Base-by-base conservation (phyloP, 1,140 invertebrate species). In the Papilio xuthus region DNA sequence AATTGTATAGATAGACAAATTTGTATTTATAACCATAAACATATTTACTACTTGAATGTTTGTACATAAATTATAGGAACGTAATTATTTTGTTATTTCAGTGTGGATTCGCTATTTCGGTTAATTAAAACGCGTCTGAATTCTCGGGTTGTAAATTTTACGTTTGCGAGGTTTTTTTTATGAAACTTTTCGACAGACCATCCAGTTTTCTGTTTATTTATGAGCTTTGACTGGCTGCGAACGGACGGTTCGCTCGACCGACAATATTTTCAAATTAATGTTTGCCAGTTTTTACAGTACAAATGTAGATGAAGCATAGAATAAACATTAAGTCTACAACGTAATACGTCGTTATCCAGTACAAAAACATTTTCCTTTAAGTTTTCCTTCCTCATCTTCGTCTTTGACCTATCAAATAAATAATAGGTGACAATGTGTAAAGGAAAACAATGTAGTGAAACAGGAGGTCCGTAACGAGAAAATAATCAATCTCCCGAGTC, bases 401-500 rank as follows among this genome's bases (percentile, higher is more conserved):
- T 1, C 56, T 78, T 72, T 12, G 18, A 28, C 50, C n/a, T 47
- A 60, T 78, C 26, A 78, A 78, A 73, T 73, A 67, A 77, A 73
- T 32, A 41, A 69, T 53, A 78, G 76, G 81, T 56, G 80, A 83
- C 83, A 83, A 84, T 82, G 80, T 84, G 70, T 77, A 74, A 82
- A 80, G 85, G 83, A 84, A 89, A 86, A 91, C 88, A 90, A 88
- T 82, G 78, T 80, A 77, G 75, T 78, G 60, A 84, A 84, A 90
- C 83, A 88, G 80, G 56, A 84, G 83, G 80, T 67, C 53, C 82
- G 89, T 92, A 92, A 94, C 90, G 89, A 92, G 91, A 92, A 93
- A 93, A 93, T 93, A 93, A 93, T 93, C 91, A 93, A 93, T 93
- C 90, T 93, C 83, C 89, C 85, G 83, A 90, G 87, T 92, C 91